Conservation (phyloP, 1,140 invertebrate species). For the Psix sp. region DNA sequence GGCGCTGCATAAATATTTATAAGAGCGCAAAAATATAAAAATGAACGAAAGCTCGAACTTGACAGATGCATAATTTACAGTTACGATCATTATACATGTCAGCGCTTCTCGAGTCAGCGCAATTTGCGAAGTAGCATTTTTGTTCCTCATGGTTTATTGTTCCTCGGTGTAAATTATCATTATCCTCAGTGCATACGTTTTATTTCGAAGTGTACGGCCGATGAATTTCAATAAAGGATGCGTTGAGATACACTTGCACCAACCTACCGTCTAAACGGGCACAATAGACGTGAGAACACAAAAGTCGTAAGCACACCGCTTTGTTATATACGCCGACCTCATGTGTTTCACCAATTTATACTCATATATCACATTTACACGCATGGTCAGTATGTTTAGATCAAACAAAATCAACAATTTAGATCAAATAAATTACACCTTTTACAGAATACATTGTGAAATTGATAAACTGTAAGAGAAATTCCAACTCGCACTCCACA, state of each 20-base stretch:
- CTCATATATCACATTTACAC: too few relatives aligned
- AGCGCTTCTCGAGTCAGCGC: too few relatives aligned
- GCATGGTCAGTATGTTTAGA: too few relatives aligned
- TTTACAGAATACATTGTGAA: too few relatives aligned
- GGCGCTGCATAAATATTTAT: constrained; percentile 36
- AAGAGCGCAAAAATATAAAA: constrained; percentile 37
- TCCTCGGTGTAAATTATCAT: constrained; percentile 39
- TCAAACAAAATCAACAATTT: too few relatives aligned
- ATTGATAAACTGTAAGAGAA: too few relatives aligned
- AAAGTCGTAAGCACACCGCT: constrained; percentile 26
- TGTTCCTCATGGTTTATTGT: constrained; percentile 10
- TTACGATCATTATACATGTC: constrained; percentile 50
- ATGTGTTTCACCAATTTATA: too few relatives aligned
- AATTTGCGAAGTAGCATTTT: constrained; percentile 43
- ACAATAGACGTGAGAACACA: constrained; percentile 57
- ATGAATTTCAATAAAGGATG: constrained; percentile 61
- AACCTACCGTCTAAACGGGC: constrained; percentile 44
- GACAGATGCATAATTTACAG: constrained; percentile 42
- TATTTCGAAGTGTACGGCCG: constrained; percentile 33
- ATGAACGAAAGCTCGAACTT: constrained; percentile 8
- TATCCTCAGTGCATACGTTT: constrained; percentile 44
- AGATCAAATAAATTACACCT: too few relatives aligned
- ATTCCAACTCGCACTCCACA: too few relatives aligned
- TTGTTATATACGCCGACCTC: too few relatives aligned
- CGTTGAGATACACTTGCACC: constrained; percentile 35